Evolutionary conservation across 2,888 invertebrate genomes (phyloP), one percentile per base, ranked within the genome.

Genomic region (Caenorhabditis virilis): DNA sequence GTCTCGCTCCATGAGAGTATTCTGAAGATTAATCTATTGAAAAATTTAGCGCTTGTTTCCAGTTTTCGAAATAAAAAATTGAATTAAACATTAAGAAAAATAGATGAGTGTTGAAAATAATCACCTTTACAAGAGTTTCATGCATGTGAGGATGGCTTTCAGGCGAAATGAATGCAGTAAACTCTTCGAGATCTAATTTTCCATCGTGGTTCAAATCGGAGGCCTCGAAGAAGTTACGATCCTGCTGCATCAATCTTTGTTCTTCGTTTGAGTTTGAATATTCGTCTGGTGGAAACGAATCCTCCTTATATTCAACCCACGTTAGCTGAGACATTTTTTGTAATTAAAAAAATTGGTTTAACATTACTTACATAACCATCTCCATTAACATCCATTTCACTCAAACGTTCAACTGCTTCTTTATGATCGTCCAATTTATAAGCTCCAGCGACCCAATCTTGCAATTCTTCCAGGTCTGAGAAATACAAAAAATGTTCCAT

Each of bases 381-480:
- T 9, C 61, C 65, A 45, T 76, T 88, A 41, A 88, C 88, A 85
- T 97, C 97, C 1, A 91, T 77, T 38, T 85, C 84, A 33, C 78
- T 76, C 58, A 85, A 76, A 38, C 85, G 79, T 56, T 84, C 84
- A n/a, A 78, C 58, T 0, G 84, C 82, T 58, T 82, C 82, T 49
- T 80, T 77, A 41, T 76, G 69, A 56, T 83, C 83, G 16, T 82
- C 53, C 15, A 86, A 91, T 90, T 88, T 88, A 85, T 95, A 95
- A 16, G 95, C 94, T 77, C 91, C 88, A 72, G 93, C 85, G 79
- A 98, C 93, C 95, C 95, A 97, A 3, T 90, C 88, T 83, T 90
- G 91, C 11, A 98, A 86, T 85, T 97, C 95, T 3, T 47, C 52
- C 36, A 46, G 33, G 38, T 73, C 73, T 69, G n/a, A n/a, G n/a